Conservation (phyloP, 2,113 vertebrate species). For the Ovibos moschatus region DNA sequence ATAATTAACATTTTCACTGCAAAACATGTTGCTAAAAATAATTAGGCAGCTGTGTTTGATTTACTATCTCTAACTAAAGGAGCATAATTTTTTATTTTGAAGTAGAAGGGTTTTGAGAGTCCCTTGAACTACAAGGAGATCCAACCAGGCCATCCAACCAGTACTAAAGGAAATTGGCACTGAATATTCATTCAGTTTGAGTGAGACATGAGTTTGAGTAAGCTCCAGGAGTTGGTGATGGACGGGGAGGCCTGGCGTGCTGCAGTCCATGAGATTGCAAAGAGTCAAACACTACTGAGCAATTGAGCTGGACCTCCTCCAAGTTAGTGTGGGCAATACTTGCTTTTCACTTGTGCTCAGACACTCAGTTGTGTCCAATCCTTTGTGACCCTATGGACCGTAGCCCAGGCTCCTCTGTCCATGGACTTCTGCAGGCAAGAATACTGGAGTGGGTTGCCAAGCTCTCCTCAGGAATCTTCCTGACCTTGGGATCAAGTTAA, state of each 20-base stretch:
- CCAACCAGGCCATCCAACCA: too few species aligned
- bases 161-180: too few species aligned
- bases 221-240: too few species aligned
- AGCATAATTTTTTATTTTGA: background rate
- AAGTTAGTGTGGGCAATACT: background rate
- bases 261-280: background rate
- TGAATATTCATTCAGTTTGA: too few species aligned
- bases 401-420: background rate
- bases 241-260: background rate
- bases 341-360: background rate
- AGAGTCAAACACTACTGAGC: background rate
- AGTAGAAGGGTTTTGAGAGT: background rate
- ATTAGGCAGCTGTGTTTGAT: slow-evolving; percentile 9
- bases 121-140: too few species aligned
- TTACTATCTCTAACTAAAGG: background rate
- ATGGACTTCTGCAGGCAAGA: background rate
- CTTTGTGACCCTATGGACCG: background rate
- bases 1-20: background rate
- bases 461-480: background rate
- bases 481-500: background rate
- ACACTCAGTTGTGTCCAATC: background rate
- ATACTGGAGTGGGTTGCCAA: background rate
- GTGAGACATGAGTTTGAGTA: too few species aligned
- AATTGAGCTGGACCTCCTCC: background rate
- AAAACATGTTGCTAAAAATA: slow-evolving; percentile 9